Evolutionary conservation across 2,113 vertebrate genomes (phyloP).

Genomic region (Thalassarche chlororhynchos): DNA sequence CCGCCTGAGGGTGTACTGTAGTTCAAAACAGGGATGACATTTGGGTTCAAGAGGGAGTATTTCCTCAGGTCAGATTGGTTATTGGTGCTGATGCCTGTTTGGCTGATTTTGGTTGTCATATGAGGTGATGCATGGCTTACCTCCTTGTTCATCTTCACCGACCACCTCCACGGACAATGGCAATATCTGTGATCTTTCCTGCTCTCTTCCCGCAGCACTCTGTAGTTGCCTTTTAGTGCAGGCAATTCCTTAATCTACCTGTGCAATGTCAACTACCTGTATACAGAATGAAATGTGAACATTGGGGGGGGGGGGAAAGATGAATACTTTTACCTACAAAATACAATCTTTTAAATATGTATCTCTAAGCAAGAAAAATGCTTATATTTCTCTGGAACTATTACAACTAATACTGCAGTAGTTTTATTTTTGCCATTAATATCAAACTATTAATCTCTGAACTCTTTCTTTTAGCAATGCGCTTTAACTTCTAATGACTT

Average conservation of each 20-base stretch:
- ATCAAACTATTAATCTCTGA: neutral
- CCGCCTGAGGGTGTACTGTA: neutral
- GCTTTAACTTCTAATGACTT: neutral
- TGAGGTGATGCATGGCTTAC: accelerated
- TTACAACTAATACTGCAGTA: neutral
- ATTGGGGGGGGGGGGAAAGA: accelerated
- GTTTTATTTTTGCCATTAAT: neutral
- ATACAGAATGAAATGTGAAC: neutral
- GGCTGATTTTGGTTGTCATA: neutral
- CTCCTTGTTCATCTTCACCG: neutral
- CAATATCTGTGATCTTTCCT: neutral
- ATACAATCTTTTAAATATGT: neutral
- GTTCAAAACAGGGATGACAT: neutral
- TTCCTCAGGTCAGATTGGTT: neutral
- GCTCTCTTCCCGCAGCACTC: neutral
- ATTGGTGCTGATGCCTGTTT: neutral
- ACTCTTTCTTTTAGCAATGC: neutral
- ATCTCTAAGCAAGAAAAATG: neutral
- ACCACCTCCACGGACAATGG: neutral
- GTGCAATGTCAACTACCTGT: neutral
- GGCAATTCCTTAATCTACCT: neutral
- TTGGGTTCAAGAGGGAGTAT: neutral
- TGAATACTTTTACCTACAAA: neutral
- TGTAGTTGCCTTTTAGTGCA: neutral
- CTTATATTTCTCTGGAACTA: neutral